Conservation (phyloP, 2,888 invertebrate genomes). For the Stenchaetothrips biformis region DNA sequence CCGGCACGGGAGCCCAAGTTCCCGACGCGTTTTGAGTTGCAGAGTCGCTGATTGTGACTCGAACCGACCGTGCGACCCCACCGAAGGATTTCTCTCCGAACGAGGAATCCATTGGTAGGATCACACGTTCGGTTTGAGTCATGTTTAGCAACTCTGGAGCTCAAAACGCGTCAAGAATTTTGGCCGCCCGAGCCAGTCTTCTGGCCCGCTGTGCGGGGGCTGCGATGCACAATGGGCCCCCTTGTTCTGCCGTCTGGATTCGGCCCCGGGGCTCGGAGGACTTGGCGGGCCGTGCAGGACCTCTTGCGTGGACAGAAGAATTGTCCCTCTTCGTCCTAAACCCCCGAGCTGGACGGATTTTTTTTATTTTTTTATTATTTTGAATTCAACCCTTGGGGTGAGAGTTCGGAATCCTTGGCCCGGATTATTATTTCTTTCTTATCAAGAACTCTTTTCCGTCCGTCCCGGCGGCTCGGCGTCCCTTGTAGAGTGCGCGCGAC, state of each 20-base stretch:
- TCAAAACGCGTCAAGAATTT: no score
- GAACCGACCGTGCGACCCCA: no score
- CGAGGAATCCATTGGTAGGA: no score
- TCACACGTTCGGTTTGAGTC: no score
- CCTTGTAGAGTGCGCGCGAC: background rate
- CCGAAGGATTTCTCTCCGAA: no score
- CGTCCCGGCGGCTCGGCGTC: background rate
- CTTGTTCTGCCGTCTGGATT: background rate
- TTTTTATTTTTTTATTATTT: no score
- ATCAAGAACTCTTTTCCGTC: conserved; percentile 11
- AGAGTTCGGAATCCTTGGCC: background rate
- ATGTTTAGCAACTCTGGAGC: no score
- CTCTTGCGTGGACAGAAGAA: conserved; percentile 24
- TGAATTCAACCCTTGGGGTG: background rate
- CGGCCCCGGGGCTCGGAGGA: background rate
- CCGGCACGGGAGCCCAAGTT: no score
- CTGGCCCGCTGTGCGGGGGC: no score
- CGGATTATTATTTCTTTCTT: conserved; percentile 20
- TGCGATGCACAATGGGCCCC: background rate
- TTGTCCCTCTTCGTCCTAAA: conserved; percentile 1
- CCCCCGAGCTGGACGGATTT: background rate
- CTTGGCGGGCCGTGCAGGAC: background rate
- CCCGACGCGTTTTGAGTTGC: no score
- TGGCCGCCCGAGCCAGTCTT: no score
- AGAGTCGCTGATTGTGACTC: no score